A percentile compares a stretch with the other conserved stretches of the same genome.
Evolutionary conservation across 1,140 invertebrate species (phyloP).

Genomic region (Hylyphantes graminicola): DNA sequence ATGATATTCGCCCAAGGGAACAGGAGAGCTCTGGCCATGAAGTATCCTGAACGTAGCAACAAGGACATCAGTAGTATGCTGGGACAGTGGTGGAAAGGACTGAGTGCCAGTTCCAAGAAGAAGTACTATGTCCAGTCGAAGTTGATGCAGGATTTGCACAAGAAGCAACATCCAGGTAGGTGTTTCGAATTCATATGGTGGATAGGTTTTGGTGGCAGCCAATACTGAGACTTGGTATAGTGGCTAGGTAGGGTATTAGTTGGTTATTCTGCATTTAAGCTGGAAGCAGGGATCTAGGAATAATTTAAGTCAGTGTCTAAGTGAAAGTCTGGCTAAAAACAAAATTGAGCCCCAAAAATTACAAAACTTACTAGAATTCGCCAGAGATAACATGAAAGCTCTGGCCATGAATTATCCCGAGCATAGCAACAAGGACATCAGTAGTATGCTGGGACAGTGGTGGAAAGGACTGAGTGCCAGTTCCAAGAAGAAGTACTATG

Average conservation of each 20-base stretch:
- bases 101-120: constrained; percentile 68
- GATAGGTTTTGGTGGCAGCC: no score
- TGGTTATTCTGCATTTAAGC: no score
- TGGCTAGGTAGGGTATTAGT: no score
- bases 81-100: constrained; percentile 71
- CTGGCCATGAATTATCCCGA: constrained; percentile 72
- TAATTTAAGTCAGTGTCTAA: no score
- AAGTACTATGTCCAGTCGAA: constrained; percentile 73
- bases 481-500: constrained; percentile 72
- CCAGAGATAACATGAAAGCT: constrained; percentile 74
- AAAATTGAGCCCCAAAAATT: no score
- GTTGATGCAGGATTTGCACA: constrained; percentile 74
- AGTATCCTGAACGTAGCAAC: constrained; percentile 74
- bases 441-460: constrained; percentile 72
- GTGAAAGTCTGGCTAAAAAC: no score
- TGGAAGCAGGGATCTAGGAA: no score
- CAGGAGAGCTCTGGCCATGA: constrained; percentile 71
- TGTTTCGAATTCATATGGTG: not conserved
- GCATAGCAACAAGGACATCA: constrained; percentile 76
- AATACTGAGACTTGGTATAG: no score
- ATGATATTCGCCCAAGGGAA: constrained; percentile 77
- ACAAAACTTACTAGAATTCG: no score
- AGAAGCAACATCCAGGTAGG: constrained; percentile 75
- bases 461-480: constrained; percentile 70
- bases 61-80: constrained; percentile 75